Base-by-base conservation (phyloP, 2,113 vertebrate species). In the Phoenicopterus ruber region DNA sequence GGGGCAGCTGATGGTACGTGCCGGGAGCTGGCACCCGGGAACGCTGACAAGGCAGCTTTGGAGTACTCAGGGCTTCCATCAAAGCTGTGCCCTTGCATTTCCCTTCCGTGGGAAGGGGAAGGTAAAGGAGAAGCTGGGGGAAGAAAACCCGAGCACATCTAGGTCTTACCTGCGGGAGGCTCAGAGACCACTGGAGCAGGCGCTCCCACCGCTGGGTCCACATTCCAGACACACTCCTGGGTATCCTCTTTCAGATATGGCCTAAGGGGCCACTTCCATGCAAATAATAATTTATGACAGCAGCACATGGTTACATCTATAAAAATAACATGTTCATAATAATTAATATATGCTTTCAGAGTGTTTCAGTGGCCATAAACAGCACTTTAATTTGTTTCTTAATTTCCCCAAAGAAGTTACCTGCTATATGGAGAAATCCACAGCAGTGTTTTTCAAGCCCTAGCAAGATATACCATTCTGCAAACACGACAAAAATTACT, bases 271-370 rank as follows among this genome's bases (percentile, higher is more conserved):
- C 77, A 58, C 61, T 90, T 47, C 21, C 7, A 8, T 66, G 44
- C 28, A 82, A 82, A 58, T 55, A 63, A 57, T 83, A 78, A 79
- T 94, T 95, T 85, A 76, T 76, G 59, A 49, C 26, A 77, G 59
- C 22, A 83, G 22, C 58, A 63, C 26, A 66, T 62, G 36, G 24
- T 34, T 63, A 61, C 19, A 70, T 82, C 42, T 93, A 24, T 31
- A 79, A 50, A 47, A 87, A 89, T 83, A 79, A 47, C 28, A 32
- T 73, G 44, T 74, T 82, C 18, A 16, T 86, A 52, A 54, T 79
- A 78, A 94, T 93, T 94, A 96, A 82, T 93, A 88, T 19, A 58
- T 59, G 66, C 38, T 93, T 77, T 83, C 71, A 86, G 79, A 18
- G 71, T 70, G 40, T 80, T 90, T 69, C 66, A 57, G 17, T 6